A percentile compares a stretch with the other conserved stretches of the same genome.
phyloP scores from a whole-genome alignment of 64 coral and sea anemone species.

The Acropora yongei region DNA sequence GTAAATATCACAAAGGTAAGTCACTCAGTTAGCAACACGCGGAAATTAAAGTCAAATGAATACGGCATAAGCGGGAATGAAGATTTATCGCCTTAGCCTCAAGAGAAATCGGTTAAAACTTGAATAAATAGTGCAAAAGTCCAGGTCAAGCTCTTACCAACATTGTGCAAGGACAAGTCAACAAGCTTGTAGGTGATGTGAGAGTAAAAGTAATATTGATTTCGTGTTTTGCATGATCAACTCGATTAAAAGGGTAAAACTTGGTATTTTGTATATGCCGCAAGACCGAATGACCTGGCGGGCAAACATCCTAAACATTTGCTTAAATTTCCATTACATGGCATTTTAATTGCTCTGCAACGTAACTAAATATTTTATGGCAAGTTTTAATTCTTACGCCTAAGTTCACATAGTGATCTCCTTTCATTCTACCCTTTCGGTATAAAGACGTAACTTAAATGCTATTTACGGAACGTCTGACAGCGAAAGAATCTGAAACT shows the following conservation, averaged over 20 bases:
- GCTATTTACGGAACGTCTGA: neutral
- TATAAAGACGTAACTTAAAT: neutral
- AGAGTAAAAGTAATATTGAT: neutral
- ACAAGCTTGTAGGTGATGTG: neutral
- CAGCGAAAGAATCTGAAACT: slow-evolving; percentile 3
- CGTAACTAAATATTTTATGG: slow-evolving; percentile 18
- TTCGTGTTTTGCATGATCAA: neutral
- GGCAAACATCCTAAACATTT: slow-evolving; percentile 21
- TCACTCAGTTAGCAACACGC: no score
- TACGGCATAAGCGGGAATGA: neutral
- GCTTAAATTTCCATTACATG: neutral
- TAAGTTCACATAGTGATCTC: neutral
- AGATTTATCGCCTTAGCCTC: neutral
- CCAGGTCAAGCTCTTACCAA: neutral
- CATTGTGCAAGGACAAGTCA: neutral
- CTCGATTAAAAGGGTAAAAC: neutral
- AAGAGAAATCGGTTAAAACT: neutral
- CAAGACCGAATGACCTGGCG: slow-evolving; percentile 11
- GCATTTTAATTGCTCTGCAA: neutral
- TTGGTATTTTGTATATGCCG: neutral
- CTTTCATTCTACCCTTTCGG: neutral
- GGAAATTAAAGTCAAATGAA: neutral
- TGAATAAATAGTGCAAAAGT: neutral
- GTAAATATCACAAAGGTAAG: no score
- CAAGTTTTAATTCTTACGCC: neutral